Base-by-base conservation (phyloP, 2,797 vertebrate species). In the Betta splendens region DNA sequence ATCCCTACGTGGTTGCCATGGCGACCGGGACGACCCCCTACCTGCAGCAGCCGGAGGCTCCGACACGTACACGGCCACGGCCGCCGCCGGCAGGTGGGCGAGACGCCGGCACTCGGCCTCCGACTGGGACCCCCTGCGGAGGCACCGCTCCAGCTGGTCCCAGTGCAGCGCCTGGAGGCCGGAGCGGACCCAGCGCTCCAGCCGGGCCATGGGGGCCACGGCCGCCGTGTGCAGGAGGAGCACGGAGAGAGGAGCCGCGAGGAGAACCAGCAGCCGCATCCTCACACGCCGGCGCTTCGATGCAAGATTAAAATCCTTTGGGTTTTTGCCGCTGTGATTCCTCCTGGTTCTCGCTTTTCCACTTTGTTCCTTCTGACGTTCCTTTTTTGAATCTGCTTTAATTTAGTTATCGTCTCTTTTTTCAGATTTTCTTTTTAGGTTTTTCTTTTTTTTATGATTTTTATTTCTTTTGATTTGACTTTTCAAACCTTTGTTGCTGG, bases 91-190 rank as follows among this genome's bases (percentile, higher is more conserved):
- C 53, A 91, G 86, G 63, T 85, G 88, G 5, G 87, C 74, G 42
- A 91, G 73, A 31, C 85, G 81, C 70, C 80, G 72, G 74, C 93
- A 94, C 68, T 92, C 91, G 0, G 79, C 78, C 60, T 91, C 90
- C 2, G 91, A 86, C 47, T 89, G 69, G 0, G 86, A 83, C 43
- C 89, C 86, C 36, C 82, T 72, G 72, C 85, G 87, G 45, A 85
- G 89, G 57, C 92, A 93, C 44, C 86, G 85, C 66, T 91, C 89
- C 81, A 90, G 63, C 77, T 91, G 87, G 70, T 90, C 88, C 83
- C 87, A 79, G 71, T 92, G 90, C 72, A 93, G 72, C 2, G 90
- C 90, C 83, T 93, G 91, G 36, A 93, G 85, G 38, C 90, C 91
- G 0, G 89, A 86, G 31, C 80, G 89, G 17, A 90, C 90, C 92